A percentile compares a stretch with the other conserved stretches of the same genome.
phyloP scores from a whole-genome alignment of 2,888 invertebrate genomes.

The Boloria euphrosyne region DNA sequence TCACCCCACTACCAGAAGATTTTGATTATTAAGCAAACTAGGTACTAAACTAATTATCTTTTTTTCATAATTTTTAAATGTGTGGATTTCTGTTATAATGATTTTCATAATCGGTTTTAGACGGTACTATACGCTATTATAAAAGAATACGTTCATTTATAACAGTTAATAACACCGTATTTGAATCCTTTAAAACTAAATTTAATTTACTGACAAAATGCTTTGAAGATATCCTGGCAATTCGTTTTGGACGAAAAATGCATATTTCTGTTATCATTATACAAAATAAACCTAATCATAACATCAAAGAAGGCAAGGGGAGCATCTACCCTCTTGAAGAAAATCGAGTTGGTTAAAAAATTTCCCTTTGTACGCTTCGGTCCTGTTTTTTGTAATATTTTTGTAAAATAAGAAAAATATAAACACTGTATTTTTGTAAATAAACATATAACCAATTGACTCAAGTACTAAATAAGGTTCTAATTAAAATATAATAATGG shows the following conservation, averaged over 20 bases:
- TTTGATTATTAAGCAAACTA: too few relatives aligned
- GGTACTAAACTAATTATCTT: too few relatives aligned
- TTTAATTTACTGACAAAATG: conserved; percentile 41
- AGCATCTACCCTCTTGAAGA: conserved; percentile 41
- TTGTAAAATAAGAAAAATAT: conserved; percentile 2
- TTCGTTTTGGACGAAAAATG: conserved; percentile 39
- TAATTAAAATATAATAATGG: too few relatives aligned
- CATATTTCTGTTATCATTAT: conserved; percentile 53
- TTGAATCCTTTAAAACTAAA: conserved; percentile 15
- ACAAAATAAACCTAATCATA: conserved; percentile 64
- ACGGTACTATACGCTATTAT: too few relatives aligned
- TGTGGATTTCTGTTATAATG: too few relatives aligned
- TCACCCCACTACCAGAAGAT: too few relatives aligned
- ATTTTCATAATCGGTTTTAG: too few relatives aligned
- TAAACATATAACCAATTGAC: neutral
- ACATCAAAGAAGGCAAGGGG: conserved; percentile 52
- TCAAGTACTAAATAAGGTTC: neutral
- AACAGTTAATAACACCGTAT: neutral
- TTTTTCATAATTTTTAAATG: too few relatives aligned
- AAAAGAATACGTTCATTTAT: too few relatives aligned
- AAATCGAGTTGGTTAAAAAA: conserved; percentile 44
- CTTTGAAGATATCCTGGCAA: conserved; percentile 38
- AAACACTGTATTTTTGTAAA: neutral
- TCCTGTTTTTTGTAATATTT: conserved; percentile 4
- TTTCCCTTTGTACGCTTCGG: conserved; percentile 26